Conservation (phyloP, 2,113 vertebrate genomes). For the Petaurus breviceps region DNA sequence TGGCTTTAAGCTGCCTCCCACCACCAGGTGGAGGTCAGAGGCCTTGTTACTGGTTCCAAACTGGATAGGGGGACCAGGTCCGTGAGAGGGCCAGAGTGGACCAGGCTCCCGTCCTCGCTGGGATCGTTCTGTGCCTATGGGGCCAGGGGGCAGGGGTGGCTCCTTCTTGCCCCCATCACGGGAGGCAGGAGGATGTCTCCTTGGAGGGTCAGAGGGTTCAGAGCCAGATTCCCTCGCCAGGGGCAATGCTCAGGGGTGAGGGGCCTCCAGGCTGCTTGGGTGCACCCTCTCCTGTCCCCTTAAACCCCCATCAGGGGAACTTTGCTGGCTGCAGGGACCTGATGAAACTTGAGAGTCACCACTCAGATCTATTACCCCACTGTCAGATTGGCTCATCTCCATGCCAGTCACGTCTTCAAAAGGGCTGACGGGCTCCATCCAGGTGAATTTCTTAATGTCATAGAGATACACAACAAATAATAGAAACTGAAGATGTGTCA, state of each 20-base stretch:
- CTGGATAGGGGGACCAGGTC: conserved; percentile 73
- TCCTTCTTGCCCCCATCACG: conserved; percentile 75
- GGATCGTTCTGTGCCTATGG: conserved; percentile 81
- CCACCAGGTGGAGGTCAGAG: conserved; percentile 66
- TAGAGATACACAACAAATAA: neutral
- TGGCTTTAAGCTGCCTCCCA: conserved; percentile 68
- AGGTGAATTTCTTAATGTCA: neutral
- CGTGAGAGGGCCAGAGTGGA: conserved; percentile 48
- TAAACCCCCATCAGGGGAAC: too few relatives aligned
- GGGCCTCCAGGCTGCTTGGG: conserved; percentile 69
- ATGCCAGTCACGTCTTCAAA: too few relatives aligned
- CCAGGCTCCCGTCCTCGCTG: conserved; percentile 73
- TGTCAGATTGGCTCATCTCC: too few relatives aligned
- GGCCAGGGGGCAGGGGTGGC: conserved; percentile 76
- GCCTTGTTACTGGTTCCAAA: conserved; percentile 80
- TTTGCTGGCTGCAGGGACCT: too few relatives aligned
- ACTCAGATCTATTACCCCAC: too few relatives aligned
- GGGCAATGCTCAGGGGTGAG: conserved; percentile 64
- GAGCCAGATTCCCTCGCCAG: conserved; percentile 72
- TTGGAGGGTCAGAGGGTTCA: conserved; percentile 76
- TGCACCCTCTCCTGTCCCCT: too few relatives aligned
- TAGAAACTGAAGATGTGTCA: neutral
- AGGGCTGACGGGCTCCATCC: too few relatives aligned
- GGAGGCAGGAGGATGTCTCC: conserved; percentile 71
- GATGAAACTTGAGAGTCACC: too few relatives aligned